A percentile compares a stretch with the other conserved stretches of the same genome.
Conservation (phyloP, 1,140 invertebrate species). For the Microplitis mediator region DNA sequence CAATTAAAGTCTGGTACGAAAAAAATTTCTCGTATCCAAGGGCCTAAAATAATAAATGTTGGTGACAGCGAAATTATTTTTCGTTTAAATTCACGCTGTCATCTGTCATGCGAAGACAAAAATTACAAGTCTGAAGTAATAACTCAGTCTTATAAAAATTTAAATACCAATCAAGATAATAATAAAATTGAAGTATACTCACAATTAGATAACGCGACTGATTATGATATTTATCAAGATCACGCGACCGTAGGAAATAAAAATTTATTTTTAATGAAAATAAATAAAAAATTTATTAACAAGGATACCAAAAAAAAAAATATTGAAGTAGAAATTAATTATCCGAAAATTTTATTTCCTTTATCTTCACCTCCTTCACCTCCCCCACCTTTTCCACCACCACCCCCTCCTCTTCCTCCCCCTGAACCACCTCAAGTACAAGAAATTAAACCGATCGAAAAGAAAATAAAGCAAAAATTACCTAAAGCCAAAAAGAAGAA, state of each 20-base stretch:
- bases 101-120: slow-evolving; percentile 31
- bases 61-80: slow-evolving; percentile 51
- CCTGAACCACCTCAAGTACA: not conserved
- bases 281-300: slow-evolving; percentile 46
- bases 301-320: slow-evolving; percentile 40
- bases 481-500: slow-evolving; percentile 3
- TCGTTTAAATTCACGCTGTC: slow-evolving; percentile 40
- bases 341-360: slow-evolving; percentile 45
- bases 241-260: slow-evolving; percentile 45
- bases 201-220: slow-evolving; percentile 26
- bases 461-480: slow-evolving; percentile 13
- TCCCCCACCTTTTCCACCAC: not conserved
- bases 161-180: slow-evolving; percentile 37
- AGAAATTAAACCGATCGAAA: not conserved
- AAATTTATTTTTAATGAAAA: slow-evolving; percentile 48
- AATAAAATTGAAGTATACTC: slow-evolving; percentile 51
- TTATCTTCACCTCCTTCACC: slow-evolving; percentile 12
- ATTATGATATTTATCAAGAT: slow-evolving; percentile 51
- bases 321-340: slow-evolving; percentile 53
- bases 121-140: slow-evolving; percentile 37
- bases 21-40: slow-evolving; percentile 32
- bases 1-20: slow-evolving; percentile 49
- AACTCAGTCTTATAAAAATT: slow-evolving; percentile 26
- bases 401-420: not conserved
- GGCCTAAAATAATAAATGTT: slow-evolving; percentile 49